These are phyloP conservation scores for Gadopsis bispinosus DNA, from an alignment of 2,797 vertebrate genomes.

Conservation along the genomic window DNA sequence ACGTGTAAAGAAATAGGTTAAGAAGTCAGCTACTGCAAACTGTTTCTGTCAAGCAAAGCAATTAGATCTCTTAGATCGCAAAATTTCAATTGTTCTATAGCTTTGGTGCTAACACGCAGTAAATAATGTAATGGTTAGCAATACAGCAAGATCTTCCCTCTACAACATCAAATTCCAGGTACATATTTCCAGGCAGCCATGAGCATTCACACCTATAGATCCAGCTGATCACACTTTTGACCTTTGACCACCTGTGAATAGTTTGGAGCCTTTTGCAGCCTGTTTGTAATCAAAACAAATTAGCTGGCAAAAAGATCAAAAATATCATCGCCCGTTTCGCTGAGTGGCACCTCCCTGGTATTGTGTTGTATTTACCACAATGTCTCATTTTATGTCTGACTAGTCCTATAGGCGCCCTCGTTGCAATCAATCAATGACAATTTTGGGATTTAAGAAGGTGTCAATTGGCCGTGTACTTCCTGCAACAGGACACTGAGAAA, in stretches of 20 bases:
- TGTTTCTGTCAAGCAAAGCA: slow-evolving; percentile 8
- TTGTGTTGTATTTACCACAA: slow-evolving; percentile 17
- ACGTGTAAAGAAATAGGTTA: slow-evolving; percentile 6
- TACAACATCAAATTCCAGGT: neutral
- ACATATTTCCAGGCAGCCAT: neutral
- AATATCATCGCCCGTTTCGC: slow-evolving; percentile 30
- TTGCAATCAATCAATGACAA: slow-evolving; percentile 28
- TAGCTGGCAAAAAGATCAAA: slow-evolving; percentile 16
- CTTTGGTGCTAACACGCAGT: slow-evolving; percentile 5
- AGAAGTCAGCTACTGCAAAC: slow-evolving; percentile 11
- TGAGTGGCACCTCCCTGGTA: slow-evolving; percentile 2
- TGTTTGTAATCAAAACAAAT: slow-evolving; percentile 50
- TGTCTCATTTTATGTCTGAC: slow-evolving; percentile 10
- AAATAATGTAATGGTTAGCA: neutral
- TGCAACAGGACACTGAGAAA: slow-evolving; percentile 30
- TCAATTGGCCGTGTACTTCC: slow-evolving; percentile 35
- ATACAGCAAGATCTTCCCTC: neutral
- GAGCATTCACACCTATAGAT: neutral
- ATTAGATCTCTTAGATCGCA: slow-evolving; percentile 10
- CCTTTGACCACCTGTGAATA: neutral
- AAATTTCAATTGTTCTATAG: slow-evolving; percentile 10
- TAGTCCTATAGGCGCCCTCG: neutral
- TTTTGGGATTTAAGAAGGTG: slow-evolving; percentile 29
- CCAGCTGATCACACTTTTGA: neutral
- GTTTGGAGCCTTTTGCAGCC: slow-evolving; percentile 22